Conservation (phyloP, 2,113 vertebrate genomes). For the Esox niger region DNA sequence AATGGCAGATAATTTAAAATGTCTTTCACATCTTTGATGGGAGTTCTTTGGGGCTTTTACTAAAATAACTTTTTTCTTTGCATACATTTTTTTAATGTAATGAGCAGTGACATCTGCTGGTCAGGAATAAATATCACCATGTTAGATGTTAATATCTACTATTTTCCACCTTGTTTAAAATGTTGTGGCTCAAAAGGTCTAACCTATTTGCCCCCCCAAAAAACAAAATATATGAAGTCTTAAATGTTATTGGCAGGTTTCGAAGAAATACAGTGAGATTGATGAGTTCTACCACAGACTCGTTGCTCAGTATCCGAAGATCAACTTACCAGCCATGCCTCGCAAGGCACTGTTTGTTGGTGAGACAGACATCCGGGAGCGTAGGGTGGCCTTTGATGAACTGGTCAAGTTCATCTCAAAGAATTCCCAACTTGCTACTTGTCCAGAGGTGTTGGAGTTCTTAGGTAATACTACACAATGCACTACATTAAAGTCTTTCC, state of each 20-base stretch:
- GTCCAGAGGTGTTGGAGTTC: constrained; percentile 80
- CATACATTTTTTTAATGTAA: no score
- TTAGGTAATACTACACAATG: constrained; percentile 68
- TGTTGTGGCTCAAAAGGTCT: no score
- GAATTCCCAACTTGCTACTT: constrained; percentile 67
- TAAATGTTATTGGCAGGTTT: constrained; percentile 69
- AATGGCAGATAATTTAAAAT: no score
- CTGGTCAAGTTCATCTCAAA: constrained; percentile 76
- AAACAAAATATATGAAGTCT: neutral
- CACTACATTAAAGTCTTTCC: neutral
- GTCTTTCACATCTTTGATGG: no score
- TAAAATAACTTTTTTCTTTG: no score
- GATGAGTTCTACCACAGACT: constrained; percentile 79
- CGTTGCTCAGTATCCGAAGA: constrained; percentile 54
- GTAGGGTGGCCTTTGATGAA: constrained; percentile 74
- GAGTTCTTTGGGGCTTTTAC: no score
- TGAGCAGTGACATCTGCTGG: no score
- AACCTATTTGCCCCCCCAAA: no score
- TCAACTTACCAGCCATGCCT: constrained; percentile 74
- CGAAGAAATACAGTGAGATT: constrained; percentile 85
- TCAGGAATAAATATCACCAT: no score
- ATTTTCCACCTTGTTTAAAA: no score
- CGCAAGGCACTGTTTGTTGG: constrained; percentile 82
- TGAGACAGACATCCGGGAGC: constrained; percentile 80
- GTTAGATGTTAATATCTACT: no score